Percentiles rank a stretch among this genome's conserved stretches.
These are phyloP conservation scores for Odontothrips loti DNA, from an alignment of 2,888 invertebrate genomes.

Conservation along the genomic window DNA sequence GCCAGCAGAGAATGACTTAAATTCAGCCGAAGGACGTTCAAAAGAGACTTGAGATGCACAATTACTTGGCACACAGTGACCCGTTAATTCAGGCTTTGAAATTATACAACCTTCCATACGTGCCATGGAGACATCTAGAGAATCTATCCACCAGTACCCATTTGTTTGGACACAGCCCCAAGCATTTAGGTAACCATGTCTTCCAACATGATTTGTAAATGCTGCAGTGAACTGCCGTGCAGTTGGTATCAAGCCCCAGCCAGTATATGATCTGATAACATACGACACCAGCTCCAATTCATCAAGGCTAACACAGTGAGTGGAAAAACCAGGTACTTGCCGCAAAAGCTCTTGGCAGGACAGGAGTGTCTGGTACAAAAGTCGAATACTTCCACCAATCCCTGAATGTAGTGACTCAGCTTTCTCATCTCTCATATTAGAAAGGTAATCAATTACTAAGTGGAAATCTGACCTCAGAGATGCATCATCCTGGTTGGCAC, in stretches of 20 bases:
- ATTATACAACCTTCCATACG: background rate
- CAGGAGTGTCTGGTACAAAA: background rate
- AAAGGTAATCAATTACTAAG: background rate
- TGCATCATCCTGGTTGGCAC: background rate
- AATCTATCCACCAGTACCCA: conserved; percentile 1
- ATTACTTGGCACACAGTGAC: background rate
- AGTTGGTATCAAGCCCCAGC: background rate
- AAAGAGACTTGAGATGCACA: background rate
- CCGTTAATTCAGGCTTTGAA: background rate
- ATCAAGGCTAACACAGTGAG: conserved; percentile 6
- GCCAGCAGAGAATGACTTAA: background rate
- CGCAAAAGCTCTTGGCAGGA: background rate
- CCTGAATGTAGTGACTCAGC: background rate
- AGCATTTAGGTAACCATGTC: background rate
- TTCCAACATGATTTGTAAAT: background rate
- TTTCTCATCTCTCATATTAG: background rate
- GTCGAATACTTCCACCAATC: background rate
- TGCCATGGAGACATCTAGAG: background rate
- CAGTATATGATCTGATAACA: background rate
- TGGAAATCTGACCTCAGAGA: background rate
- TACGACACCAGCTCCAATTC: background rate
- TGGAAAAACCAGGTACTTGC: background rate
- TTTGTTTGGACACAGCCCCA: background rate
- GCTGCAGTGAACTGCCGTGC: conserved; percentile 1
- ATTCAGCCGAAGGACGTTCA: background rate